Percentiles rank a stretch among this genome's conserved stretches.
These are phyloP conservation scores for Cassiopea andromeda DNA, from an alignment of 30 jellyfish, hydroid and myxozoan species.

Conservation along the genomic window DNA sequence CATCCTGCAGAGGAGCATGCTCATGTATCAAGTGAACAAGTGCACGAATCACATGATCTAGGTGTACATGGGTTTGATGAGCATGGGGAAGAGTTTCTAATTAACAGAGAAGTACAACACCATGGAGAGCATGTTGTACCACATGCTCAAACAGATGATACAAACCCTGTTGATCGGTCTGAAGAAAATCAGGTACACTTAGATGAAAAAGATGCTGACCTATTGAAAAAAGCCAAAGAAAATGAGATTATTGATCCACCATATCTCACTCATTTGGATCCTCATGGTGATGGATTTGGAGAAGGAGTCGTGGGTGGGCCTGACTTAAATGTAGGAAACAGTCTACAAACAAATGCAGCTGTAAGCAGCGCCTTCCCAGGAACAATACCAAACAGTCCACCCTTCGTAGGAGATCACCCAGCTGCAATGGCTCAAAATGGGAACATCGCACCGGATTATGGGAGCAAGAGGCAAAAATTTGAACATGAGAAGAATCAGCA, in stretches of 20 bases:
- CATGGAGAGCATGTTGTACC: slow-evolving; percentile 13
- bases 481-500: background rate
- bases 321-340: slow-evolving; percentile 52
- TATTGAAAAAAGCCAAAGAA: slow-evolving; percentile 36
- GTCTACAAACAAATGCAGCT: background rate
- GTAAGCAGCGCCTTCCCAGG: slow-evolving; percentile 36
- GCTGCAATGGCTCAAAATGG: slow-evolving; percentile 20
- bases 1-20: too few species aligned
- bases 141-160: slow-evolving; percentile 15
- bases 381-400: slow-evolving; percentile 48
- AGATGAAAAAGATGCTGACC: slow-evolving; percentile 54
- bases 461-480: slow-evolving; percentile 37
- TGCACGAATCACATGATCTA: slow-evolving; percentile 11
- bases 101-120: background rate
- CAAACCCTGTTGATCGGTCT: slow-evolving; percentile 40
- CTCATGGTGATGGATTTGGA: slow-evolving; percentile 75
- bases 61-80: slow-evolving; percentile 70
- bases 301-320: slow-evolving; percentile 73
- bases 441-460: slow-evolving; percentile 29
- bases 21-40: too few species aligned
- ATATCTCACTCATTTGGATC: slow-evolving; percentile 46
- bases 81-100: slow-evolving; percentile 53
- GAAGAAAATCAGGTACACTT: slow-evolving; percentile 59
- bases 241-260: slow-evolving; percentile 66
- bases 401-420: slow-evolving; percentile 53